Percentiles rank a stretch among this genome's conserved stretches.
These are phyloP conservation scores for Drosophila equinoxialis DNA, from an alignment of 1,140 invertebrate species.

Conservation along the genomic window DNA sequence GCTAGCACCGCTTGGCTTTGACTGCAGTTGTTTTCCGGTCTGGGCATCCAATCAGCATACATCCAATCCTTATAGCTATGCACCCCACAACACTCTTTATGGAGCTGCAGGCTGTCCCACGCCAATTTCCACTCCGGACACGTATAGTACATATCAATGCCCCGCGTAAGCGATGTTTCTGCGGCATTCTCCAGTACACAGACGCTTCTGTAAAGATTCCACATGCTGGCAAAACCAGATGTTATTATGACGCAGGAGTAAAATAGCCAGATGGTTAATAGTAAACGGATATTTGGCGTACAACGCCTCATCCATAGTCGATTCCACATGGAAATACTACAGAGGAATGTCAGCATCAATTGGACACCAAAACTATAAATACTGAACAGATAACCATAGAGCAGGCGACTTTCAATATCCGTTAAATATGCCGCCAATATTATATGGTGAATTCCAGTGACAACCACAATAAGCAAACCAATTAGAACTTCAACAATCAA, in stretches of 20 bases:
- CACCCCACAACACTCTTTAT: constrained; percentile 75
- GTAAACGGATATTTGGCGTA: constrained; percentile 63
- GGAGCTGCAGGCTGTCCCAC: constrained; percentile 72
- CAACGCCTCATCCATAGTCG: constrained; percentile 65
- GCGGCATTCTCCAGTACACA: constrained; percentile 50
- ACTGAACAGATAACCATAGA: constrained; percentile 55
- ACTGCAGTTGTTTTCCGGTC: background rate
- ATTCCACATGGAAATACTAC: constrained; percentile 65
- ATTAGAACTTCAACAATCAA: constrained; percentile 62
- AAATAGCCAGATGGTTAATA: constrained; percentile 68
- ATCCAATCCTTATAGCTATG: constrained; percentile 75
- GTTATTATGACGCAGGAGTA: constrained; percentile 67
- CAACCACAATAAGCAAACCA: constrained; percentile 57
- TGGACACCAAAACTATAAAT: constrained; percentile 64
- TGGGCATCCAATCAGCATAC: constrained; percentile 73
- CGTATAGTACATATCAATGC: constrained; percentile 76
- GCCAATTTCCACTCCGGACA: constrained; percentile 77
- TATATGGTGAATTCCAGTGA: constrained; percentile 63
- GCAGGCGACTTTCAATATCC: constrained; percentile 47
- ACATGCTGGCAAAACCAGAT: constrained; percentile 59
- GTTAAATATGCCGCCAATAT: constrained; percentile 57
- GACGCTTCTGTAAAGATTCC: constrained; percentile 51
- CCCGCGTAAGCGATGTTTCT: constrained; percentile 55
- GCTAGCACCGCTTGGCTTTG: constrained; percentile 39
- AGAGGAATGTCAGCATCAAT: constrained; percentile 58